Conservation (phyloP, 2,113 vertebrate genomes). For the Prionailurus viverrinus region DNA sequence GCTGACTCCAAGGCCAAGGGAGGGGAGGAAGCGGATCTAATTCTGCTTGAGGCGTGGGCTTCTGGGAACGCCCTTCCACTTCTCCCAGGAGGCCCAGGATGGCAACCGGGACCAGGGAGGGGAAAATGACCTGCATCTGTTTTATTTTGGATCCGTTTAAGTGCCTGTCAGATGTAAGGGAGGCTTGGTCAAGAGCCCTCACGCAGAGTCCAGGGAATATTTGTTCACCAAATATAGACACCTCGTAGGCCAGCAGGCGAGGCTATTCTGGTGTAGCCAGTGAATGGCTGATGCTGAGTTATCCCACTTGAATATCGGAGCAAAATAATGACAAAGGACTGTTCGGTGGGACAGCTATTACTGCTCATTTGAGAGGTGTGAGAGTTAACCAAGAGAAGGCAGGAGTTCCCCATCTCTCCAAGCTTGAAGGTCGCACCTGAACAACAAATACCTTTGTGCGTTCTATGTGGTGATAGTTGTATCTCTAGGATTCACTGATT, state of each 20-base stretch:
- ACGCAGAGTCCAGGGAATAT: neutral
- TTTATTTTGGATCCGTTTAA: neutral
- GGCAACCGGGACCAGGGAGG: neutral
- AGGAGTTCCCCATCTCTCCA: neutral
- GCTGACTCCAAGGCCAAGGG: neutral
- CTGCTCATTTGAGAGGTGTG: neutral
- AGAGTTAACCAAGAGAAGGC: neutral
- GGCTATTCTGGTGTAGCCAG: neutral
- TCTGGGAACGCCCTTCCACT: neutral
- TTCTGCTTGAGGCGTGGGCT: neutral
- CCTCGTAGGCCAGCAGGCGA: neutral
- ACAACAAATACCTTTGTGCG: neutral
- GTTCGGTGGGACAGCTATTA: neutral
- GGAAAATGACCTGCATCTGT: neutral
- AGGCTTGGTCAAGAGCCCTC: neutral
- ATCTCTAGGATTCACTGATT: neutral
- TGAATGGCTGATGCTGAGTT: neutral
- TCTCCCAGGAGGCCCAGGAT: neutral
- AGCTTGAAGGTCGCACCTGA: neutral
- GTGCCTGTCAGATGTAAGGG: neutral
- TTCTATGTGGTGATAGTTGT: fast-evolving
- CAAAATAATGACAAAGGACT: neutral
- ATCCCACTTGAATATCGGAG: neutral
- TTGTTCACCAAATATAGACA: neutral
- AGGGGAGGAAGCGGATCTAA: neutral